These are phyloP conservation scores for Eulemur macaco DNA, from an alignment of 2,113 vertebrate genomes.

Conservation along the genomic window DNA sequence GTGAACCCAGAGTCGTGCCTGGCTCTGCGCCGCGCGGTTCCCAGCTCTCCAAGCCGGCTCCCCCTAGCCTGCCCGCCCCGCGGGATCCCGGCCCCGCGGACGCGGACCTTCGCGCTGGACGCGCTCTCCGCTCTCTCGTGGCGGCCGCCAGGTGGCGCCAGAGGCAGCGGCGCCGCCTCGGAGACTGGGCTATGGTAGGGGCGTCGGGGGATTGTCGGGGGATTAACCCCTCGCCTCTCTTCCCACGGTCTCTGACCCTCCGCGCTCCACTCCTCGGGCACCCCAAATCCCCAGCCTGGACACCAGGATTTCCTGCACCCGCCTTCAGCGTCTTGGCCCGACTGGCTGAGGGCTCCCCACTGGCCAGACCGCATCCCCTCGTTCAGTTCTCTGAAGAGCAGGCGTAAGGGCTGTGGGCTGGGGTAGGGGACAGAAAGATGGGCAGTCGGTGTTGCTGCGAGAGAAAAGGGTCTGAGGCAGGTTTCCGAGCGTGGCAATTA, in stretches of 20 bases:
- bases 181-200: neutral
- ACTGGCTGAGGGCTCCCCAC: neutral
- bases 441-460: neutral
- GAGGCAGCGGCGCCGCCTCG: neutral
- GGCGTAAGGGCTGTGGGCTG: neutral
- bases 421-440: neutral
- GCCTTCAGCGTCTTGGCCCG: neutral
- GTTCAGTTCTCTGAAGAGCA: neutral
- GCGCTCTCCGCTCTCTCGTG: rapidly evolving
- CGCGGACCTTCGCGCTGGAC: neutral
- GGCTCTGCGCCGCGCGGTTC: neutral
- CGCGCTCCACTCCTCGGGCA: neutral
- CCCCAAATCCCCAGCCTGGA: no score
- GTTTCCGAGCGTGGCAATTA: neutral
- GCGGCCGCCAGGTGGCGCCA: slow-evolving; percentile 59
- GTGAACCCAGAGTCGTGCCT: neutral
- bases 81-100: no score
- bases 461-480: neutral
- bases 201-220: neutral
- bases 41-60: neutral
- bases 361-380: neutral
- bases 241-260: neutral
- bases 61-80: no score
- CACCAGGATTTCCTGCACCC: neutral
- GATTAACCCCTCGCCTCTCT: neutral